phyloP scores from a whole-genome alignment of 2,888 invertebrate species.

The Boloria selene region DNA sequence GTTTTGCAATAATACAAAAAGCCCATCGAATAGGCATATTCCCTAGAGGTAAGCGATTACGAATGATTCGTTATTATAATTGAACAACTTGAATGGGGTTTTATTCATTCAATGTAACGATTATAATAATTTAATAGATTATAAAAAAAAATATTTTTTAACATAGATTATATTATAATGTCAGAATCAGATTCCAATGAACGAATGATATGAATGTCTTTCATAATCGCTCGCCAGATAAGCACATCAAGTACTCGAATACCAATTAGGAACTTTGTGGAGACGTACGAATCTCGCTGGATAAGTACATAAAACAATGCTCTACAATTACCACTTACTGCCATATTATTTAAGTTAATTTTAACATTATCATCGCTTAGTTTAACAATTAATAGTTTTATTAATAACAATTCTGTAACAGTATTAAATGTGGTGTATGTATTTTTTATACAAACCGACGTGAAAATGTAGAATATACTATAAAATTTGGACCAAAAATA shows the following conservation, averaged over 20 bases:
- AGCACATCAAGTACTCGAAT: constrained; percentile 15
- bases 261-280: constrained; percentile 43
- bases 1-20: constrained; percentile 56
- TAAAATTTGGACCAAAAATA: constrained; percentile 79
- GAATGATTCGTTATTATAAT: not conserved
- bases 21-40: constrained; percentile 75
- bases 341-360: constrained; percentile 78
- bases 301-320: constrained; percentile 50
- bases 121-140: constrained; percentile 9
- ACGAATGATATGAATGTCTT: not conserved
- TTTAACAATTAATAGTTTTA: constrained; percentile 61
- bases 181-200: not conserved
- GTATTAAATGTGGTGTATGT: constrained; percentile 80
- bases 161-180: not conserved
- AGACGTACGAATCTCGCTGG: constrained; percentile 71
- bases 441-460: constrained; percentile 64
- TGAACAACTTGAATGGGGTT: not conserved
- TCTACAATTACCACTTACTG: constrained; percentile 71
- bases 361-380: constrained; percentile 75
- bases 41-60: constrained; percentile 16
- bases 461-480: constrained; percentile 66
- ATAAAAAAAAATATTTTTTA: not conserved
- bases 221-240: constrained; percentile 15
- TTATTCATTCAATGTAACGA: not conserved
- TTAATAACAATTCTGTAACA: constrained; percentile 67